Evolutionary conservation across 2,888 invertebrate species (phyloP).

Genomic region (Plagiodera versicolora): DNA sequence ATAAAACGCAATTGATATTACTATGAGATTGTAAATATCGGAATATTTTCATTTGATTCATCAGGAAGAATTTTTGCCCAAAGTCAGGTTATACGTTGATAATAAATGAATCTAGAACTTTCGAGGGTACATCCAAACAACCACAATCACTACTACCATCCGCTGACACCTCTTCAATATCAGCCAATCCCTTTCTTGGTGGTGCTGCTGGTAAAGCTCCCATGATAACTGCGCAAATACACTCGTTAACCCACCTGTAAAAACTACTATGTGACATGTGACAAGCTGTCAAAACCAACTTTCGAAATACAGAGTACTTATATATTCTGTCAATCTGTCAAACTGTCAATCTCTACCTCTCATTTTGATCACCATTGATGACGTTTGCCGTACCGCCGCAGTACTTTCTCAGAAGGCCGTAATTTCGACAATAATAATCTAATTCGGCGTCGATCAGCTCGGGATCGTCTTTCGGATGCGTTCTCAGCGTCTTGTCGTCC

Average conservation of each 20-base stretch:
- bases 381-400: conserved; percentile 48
- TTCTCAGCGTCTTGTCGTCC: conserved; percentile 38
- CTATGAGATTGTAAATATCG: no score
- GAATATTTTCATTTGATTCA: no score
- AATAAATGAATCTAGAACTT: conserved; percentile 27
- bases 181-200: conserved; percentile 24
- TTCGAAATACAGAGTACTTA: no score
- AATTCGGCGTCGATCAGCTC: conserved; percentile 49
- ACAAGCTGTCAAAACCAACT: neutral
- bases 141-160: conserved; percentile 21
- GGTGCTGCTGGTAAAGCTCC: conserved; percentile 38
- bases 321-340: no score
- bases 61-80: neutral
- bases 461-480: conserved; percentile 48
- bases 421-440: conserved; percentile 51
- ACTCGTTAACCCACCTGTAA: conserved; percentile 21
- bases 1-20: no score
- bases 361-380: conserved; percentile 49
- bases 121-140: conserved; percentile 25
- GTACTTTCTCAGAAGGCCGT: conserved; percentile 50
- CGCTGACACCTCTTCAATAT: conserved; percentile 12
- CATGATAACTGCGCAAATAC: conserved; percentile 38
- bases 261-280: no score
- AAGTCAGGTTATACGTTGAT: conserved; percentile 3
- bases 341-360: conserved; percentile 32